Evolutionary conservation across 2,797 vertebrate species (phyloP).

Genomic region (Fistularia commersonii): DNA sequence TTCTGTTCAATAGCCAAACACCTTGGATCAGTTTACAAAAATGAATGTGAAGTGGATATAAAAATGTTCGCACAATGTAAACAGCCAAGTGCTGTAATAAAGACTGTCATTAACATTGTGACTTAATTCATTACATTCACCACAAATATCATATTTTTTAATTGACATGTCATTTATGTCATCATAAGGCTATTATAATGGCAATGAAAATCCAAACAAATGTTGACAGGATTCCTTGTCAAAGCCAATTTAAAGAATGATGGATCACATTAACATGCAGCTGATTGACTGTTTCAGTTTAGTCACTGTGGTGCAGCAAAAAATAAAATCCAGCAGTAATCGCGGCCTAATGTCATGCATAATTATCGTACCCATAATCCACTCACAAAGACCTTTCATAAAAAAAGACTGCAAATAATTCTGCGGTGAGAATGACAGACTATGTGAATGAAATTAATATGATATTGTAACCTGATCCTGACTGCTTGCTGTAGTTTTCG

Average conservation of each 20-base stretch:
- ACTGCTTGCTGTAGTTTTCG: conserved; percentile 14
- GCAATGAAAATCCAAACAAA: too few species aligned
- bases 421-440: conserved; percentile 69
- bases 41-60: too few species aligned
- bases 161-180: too few species aligned
- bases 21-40: too few species aligned
- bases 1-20: too few species aligned
- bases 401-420: conserved; percentile 63
- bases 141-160: too few species aligned
- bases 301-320: conserved; percentile 18
- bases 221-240: too few species aligned
- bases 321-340: conserved; percentile 62
- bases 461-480: conserved; percentile 51
- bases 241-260: neutral
- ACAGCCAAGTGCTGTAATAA: too few species aligned
- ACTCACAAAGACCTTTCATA: conserved; percentile 64
- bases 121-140: too few species aligned
- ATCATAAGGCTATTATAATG: too few species aligned
- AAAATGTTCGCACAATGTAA: too few species aligned
- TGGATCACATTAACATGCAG: conserved; percentile 1
- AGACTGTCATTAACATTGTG: too few species aligned
- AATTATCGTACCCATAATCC: conserved; percentile 72
- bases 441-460: conserved; percentile 59
- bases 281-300: conserved; percentile 18
- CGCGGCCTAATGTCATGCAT: conserved; percentile 63